Evolutionary conservation across 2,797 vertebrate species (phyloP).

Genomic region (Apogon hyalosoma): DNA sequence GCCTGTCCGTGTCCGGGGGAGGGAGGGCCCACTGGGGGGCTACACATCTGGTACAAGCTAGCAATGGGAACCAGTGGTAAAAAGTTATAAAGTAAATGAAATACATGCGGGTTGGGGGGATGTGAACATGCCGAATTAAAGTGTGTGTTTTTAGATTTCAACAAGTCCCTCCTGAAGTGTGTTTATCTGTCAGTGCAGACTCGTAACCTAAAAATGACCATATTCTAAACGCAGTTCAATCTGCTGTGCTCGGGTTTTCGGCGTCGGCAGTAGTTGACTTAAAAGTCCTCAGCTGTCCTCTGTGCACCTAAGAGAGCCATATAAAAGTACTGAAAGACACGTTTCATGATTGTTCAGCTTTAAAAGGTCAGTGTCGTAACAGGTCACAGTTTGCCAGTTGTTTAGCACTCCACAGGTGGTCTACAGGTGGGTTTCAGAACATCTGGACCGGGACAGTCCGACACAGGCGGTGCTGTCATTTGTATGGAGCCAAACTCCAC

Average conservation of each 20-base stretch:
- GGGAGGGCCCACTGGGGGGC: neutral
- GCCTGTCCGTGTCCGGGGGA: too few relatives aligned
- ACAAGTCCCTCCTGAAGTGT: neutral
- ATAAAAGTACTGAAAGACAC: neutral
- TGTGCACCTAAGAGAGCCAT: neutral
- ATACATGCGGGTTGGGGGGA: neutral
- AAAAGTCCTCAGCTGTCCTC: neutral
- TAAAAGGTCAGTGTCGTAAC: neutral
- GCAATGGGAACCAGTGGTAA: neutral
- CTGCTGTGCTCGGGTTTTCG: slow-evolving; percentile 3
- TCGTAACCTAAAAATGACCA: neutral
- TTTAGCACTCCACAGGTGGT: neutral
- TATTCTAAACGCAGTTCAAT: slow-evolving; percentile 26
- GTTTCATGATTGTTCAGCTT: neutral
- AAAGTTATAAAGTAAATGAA: neutral
- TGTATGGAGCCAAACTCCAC: neutral
- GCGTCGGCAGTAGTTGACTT: neutral
- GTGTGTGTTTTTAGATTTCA: accelerated
- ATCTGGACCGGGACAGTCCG: slow-evolving; percentile 50
- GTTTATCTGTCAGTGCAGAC: accelerated
- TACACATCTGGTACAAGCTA: slow-evolving; percentile 10
- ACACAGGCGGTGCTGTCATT: neutral
- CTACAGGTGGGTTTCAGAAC: slow-evolving; percentile 26
- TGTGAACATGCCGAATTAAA: slow-evolving; percentile 29
- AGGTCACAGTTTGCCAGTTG: too few relatives aligned